Evolutionary conservation across 1,140 invertebrate species (phyloP).

Genomic region (Aricia agestis): DNA sequence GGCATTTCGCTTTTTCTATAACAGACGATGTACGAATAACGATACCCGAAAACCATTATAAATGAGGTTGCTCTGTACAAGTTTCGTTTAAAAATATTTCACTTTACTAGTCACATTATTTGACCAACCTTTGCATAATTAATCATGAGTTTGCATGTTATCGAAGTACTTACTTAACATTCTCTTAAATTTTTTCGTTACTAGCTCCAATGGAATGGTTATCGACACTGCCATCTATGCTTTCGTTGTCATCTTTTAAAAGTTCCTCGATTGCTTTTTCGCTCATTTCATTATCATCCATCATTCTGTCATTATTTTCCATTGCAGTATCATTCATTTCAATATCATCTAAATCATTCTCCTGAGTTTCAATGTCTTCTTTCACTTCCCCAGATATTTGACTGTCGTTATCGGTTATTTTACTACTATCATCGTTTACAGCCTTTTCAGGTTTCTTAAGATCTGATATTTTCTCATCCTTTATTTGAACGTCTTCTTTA

Average conservation of each 20-base stretch:
- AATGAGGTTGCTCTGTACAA: neutral
- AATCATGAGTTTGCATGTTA: neutral
- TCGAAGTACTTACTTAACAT: neutral
- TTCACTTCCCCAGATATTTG: neutral
- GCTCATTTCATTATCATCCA: conserved; percentile 45
- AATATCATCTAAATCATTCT: conserved; percentile 23
- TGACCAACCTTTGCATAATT: neutral
- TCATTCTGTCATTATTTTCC: conserved; percentile 36
- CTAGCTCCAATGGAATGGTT: conserved; percentile 35
- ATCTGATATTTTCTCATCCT: neutral
- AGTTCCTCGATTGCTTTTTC: conserved; percentile 58
- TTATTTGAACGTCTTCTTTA: conserved; percentile 10
- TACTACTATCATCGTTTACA: neutral
- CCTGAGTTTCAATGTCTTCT: conserved; percentile 11
- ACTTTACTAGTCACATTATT: neutral
- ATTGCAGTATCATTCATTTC: conserved; percentile 26
- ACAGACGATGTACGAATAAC: too few species aligned
- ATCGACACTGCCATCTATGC: conserved; percentile 28
- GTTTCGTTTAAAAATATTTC: neutral
- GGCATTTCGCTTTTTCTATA: too few species aligned
- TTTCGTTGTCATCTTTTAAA: conserved; percentile 44
- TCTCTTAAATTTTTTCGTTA: conserved; percentile 21
- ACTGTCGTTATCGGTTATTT: conserved; percentile 8
- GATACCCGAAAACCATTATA: too few species aligned
- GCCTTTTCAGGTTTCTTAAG: neutral